Evolutionary conservation across 1,140 invertebrate species (phyloP), one percentile per base, ranked within the genome.

Genomic region (Neotoxoptera formosana): DNA sequence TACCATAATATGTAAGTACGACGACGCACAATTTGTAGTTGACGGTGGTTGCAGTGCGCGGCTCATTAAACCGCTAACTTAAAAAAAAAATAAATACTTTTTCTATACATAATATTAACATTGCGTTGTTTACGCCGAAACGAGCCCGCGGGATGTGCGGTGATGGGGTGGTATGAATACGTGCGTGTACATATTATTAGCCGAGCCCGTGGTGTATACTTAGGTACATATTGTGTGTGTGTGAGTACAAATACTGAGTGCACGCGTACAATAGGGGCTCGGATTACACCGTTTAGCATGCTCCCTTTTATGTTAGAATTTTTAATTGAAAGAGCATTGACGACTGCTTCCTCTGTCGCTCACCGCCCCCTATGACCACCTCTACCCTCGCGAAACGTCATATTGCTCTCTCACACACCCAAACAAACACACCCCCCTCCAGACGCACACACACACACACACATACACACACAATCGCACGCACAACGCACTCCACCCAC

Each of bases 251-350:
- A 89, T 89, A 89, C n/a, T 34, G n/a, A 23, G 51, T 53, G 48
- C 48, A 9, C 20, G 48, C n/a, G 23, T 34, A 67, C 56, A 90
- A 90, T 67, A 60, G 89, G 53, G 56, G 89, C 25, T 90, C 89
- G 45, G 45, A 47, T 91, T 81, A 48, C 88, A 56, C 23, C 90
- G 90, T 91, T 91, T 53, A 91, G 90, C 67, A 47, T 91, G 60
- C 60, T 47, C 60, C 67, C 90, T 91, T 81, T 91, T 81, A 81
- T 91, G 90, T 81, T 81, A 47, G 90, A 91, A 91, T 91, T 48
- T 90, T 91, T 91, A 91, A 91, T 91, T 91, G 90, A 91, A 91
- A 83, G 91, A 48, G 76, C 34, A 83, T 92, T 83, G 91, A 83
- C 91, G 91, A 92, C 76, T 36, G 41, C n/a, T 53, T 21, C 47